Base-by-base conservation (phyloP, 2,113 vertebrate species). In the Cololabis saira region DNA sequence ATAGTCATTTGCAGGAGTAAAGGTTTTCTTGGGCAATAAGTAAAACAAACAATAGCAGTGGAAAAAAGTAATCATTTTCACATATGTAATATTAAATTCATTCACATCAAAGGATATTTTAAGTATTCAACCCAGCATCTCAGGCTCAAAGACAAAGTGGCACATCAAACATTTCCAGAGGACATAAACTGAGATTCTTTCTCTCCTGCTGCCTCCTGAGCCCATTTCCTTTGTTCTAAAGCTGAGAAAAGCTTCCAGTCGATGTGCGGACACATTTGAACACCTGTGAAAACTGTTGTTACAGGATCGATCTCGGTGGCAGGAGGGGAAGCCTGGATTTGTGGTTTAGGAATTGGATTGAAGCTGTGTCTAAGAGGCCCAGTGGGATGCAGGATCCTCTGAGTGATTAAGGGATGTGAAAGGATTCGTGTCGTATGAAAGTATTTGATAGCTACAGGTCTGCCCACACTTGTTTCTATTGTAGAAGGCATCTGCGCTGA, bases 241-340 rank as follows among this genome's bases (percentile, higher is more conserved):
- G 79, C 80, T 76, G 54, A 61, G 67, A 69, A 76, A 74, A 78
- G 72, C 74, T 74, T 81, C 83, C 63, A 57, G 71, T 81, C 73
- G 4, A 78, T 81, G 79, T 48, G 16, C 69, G 75, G 75, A 67
- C 80, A 77, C 80, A 76, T 75, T 63, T 74, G 79, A 81, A 83
- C 84, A 87, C 82, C 80, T 84, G 84, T 61, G 58, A 79, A 83
- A 61, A 79, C 85, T 86, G 85, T 85, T 85, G 85, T 86, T 84
- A 75, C 21, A 62, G n/a, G 63, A 89, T 91, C 82, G 73, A 89
- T 91, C 61, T 24, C 6, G 4, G 64, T 84, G 53, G 71, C 81
- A 50, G 79, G 81, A 80, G 82, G 73, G 74, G 53, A 76, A 61
- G 64, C 60, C 67, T 53, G 72, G 74, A 87, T 85, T 75, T 88